Evolutionary conservation across 2,888 invertebrate genomes (phyloP), one percentile per base, ranked within the genome.

Genomic region (Neoitamus cyanurus): DNA sequence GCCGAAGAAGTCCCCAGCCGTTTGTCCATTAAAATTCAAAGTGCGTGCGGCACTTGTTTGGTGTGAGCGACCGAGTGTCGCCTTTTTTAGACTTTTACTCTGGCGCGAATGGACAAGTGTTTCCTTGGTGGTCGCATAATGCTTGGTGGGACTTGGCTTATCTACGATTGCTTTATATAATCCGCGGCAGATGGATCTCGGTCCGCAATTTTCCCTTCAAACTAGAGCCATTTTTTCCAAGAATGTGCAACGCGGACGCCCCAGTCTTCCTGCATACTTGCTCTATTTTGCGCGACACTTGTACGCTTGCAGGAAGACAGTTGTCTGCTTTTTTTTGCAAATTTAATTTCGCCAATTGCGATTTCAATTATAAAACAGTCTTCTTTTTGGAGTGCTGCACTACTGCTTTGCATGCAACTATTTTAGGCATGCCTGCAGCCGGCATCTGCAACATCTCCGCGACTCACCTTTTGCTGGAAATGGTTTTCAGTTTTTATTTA

Each of bases 11-110:
- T n/a, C 7, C 48, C 48, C 48, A 48, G 37, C 37, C 75, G 36
- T 34, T 75, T 13, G 42, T 11, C 20, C 25, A 80, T 80, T 68
- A 68, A 80, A 80, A 80, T 80, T 80, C 80, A 80, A 80, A 80
- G 15, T 68, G 80, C 80, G 80, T 80, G 15, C 34, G 3, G 13
- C 68, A 75, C 75, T 75, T 68, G 68, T 80, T 80, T 80, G 80
- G 80, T 80, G 80, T 80, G 80, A 80, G 80, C 80, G 80, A 80
- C 80, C 80, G 80, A 80, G 20, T 80, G 80, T 80, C 80, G 80
- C 80, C 80, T 68, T 80, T 80, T 80, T 80, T 75, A 80, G 36
- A 36, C 34, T 80, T 68, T 46, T 78, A 25, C 78, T 78, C 31
- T 25, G 73, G 9, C 20, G 20, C 34, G 73, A 73, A 73, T 73